Evolutionary conservation across 2,797 vertebrate genomes (phyloP).

Genomic region (Cygnus olor): DNA sequence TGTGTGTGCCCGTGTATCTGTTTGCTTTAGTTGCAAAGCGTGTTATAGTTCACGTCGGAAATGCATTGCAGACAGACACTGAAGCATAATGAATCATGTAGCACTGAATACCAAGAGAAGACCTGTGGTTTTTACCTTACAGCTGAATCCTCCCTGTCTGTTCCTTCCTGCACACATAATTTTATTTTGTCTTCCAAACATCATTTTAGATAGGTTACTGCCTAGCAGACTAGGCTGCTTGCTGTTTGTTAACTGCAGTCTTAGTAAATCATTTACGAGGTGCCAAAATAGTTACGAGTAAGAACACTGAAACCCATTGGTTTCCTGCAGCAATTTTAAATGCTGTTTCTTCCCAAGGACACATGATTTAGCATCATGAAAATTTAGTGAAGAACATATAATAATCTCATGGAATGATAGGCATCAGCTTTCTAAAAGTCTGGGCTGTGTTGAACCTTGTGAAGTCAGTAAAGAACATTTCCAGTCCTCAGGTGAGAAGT

Average conservation of each 20-base stretch:
- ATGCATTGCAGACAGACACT: neutral
- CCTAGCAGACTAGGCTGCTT: neutral
- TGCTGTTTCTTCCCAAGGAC: neutral
- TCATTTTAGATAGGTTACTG: neutral
- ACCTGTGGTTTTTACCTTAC: neutral
- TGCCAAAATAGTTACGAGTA: slow-evolving; percentile 7
- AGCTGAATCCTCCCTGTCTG: neutral
- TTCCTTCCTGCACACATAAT: neutral
- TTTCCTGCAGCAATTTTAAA: neutral
- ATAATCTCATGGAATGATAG: neutral
- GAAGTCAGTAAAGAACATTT: neutral
- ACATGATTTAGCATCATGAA: neutral
- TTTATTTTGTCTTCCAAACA: slow-evolving; percentile 17
- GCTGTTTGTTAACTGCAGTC: neutral
- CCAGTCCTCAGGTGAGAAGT: neutral
- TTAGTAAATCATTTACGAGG: slow-evolving; percentile 40
- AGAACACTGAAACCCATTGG: neutral
- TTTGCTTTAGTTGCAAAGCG: neutral
- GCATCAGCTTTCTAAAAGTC: neutral
- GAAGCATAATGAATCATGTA: neutral
- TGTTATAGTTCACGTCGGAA: neutral
- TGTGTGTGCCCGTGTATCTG: too few species aligned
- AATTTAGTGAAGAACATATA: neutral
- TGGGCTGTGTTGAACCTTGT: neutral
- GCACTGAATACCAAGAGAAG: neutral